phyloP scores from a whole-genome alignment of 2,113 vertebrate genomes.

The Dipodomys merriami region DNA sequence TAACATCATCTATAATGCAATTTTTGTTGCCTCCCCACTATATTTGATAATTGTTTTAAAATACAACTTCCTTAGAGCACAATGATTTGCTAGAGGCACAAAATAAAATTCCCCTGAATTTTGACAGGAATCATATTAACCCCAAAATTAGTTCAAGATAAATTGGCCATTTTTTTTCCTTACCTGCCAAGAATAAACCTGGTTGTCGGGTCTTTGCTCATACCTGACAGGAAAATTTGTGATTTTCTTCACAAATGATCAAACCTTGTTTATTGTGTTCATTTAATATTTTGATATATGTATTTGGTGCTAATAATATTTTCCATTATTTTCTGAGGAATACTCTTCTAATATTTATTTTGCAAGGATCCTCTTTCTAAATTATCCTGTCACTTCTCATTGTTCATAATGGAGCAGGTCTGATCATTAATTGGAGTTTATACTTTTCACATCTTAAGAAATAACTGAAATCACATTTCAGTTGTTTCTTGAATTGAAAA shows the following conservation, averaged over 20 bases:
- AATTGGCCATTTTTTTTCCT: neutral
- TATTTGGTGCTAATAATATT: neutral
- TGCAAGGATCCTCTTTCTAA: neutral
- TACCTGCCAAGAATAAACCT: neutral
- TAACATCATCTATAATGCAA: neutral
- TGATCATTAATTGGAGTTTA: neutral
- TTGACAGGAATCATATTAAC: neutral
- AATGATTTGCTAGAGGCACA: neutral
- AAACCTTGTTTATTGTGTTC: neutral
- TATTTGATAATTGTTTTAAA: neutral
- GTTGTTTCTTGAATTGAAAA: neutral
- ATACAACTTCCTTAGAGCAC: neutral
- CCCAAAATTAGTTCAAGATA: neutral
- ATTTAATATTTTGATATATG: neutral
- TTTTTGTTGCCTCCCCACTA: neutral
- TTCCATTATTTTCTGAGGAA: neutral
- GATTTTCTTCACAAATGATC: neutral
- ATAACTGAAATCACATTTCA: slow-evolving; percentile 27
- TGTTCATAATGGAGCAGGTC: neutral
- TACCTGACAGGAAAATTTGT: neutral
- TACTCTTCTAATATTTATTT: neutral
- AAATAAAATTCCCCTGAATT: slow-evolving; percentile 31
- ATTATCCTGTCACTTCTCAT: neutral
- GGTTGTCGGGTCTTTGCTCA: neutral
- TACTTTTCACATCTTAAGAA: neutral